A percentile compares a stretch with the other conserved stretches of the same genome.
These are phyloP conservation scores for Phorcus lineatus DNA, from an alignment of 2,888 invertebrate species.

Conservation along the genomic window DNA sequence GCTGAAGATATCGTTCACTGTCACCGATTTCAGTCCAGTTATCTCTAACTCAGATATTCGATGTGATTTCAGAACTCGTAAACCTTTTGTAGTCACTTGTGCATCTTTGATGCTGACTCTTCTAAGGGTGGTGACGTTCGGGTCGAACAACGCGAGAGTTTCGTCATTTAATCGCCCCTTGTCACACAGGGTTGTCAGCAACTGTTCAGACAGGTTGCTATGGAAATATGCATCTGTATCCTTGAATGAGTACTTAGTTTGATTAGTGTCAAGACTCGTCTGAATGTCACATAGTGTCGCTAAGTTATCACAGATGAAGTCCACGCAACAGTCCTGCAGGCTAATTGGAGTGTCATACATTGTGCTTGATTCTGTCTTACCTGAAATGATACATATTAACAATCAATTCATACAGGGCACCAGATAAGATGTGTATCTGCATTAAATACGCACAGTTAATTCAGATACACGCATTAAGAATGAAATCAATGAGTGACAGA, in stretches of 20 bases:
- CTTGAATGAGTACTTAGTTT: slow-evolving; percentile 61
- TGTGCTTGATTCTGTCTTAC: slow-evolving; percentile 31
- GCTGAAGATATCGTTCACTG: slow-evolving; percentile 81
- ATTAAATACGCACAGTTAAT: too few species aligned
- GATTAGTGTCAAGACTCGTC: slow-evolving; percentile 39
- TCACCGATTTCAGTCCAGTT: slow-evolving; percentile 78
- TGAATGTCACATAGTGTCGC: slow-evolving; percentile 77
- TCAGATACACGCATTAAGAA: too few species aligned
- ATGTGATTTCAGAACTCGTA: slow-evolving; percentile 81
- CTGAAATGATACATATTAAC: too few species aligned
- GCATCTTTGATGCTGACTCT: slow-evolving; percentile 80
- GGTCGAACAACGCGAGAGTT: slow-evolving; percentile 80
- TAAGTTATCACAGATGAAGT: slow-evolving; percentile 82
- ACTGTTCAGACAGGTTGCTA: slow-evolving; percentile 67
- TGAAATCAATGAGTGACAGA: too few species aligned
- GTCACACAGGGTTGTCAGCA: slow-evolving; percentile 78
- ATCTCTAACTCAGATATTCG: slow-evolving; percentile 81
- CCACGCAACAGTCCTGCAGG: slow-evolving; percentile 81
- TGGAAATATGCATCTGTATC: slow-evolving; percentile 69
- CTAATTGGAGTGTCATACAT: slow-evolving; percentile 82
- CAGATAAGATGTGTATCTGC: too few species aligned
- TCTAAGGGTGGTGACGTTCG: slow-evolving; percentile 80
- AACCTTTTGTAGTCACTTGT: slow-evolving; percentile 79
- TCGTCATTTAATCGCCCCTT: slow-evolving; percentile 80
- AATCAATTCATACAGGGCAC: too few species aligned